Base-by-base conservation (phyloP, 37 sponge, comb jelly and placozoan species). In the Amphimedon queenslandica region DNA sequence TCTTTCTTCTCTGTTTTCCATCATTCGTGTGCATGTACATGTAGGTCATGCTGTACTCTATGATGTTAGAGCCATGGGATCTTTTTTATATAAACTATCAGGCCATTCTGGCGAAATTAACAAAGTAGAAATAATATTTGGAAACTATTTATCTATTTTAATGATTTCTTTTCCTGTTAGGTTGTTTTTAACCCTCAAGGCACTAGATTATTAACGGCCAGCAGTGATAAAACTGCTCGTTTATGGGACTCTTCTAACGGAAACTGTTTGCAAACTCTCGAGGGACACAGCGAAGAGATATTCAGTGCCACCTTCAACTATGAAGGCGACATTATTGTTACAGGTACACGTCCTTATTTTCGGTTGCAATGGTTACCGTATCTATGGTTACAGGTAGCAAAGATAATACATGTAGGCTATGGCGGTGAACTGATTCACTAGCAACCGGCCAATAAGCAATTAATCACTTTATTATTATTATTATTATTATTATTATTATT, bases 381-480 rank as follows among this genome's bases (percentile, higher is more conserved):
- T 29, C 42, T n/a, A 53, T 33, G 33, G n/a, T 32, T 33, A 32
- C 72, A 82, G 88, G 87, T 3, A 94, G 99, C 66, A 98, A 98
- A 76, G 99, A 98, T 72, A 98, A 98, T 74, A 94, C 99, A 0
- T 98, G 99, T 69, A 66, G 99, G n/a, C 65, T 98, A 39, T 98
- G 99, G 99, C 91, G 89, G 77, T 89, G n/a, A n/a, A n/a, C n/a
- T n/a, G n/a, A n/a, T n/a, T n/a, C n/a, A n/a, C n/a, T n/a, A n/a
- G n/a, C n/a, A n/a, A n/a, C n/a, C n/a, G n/a, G n/a, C n/a, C n/a
- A n/a, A n/a, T n/a, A n/a, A n/a, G n/a, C n/a, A n/a, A n/a, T n/a
- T n/a, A n/a, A n/a, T n/a, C n/a, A n/a, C n/a, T n/a, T n/a, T n/a
- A n/a, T n/a, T n/a, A n/a, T n/a, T n/a, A n/a, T n/a, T n/a, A n/a